Evolutionary conservation across 2,113 vertebrate genomes (phyloP), one percentile per base, ranked within the genome.

Genomic region (Lethenteron camtschaticum): DNA sequence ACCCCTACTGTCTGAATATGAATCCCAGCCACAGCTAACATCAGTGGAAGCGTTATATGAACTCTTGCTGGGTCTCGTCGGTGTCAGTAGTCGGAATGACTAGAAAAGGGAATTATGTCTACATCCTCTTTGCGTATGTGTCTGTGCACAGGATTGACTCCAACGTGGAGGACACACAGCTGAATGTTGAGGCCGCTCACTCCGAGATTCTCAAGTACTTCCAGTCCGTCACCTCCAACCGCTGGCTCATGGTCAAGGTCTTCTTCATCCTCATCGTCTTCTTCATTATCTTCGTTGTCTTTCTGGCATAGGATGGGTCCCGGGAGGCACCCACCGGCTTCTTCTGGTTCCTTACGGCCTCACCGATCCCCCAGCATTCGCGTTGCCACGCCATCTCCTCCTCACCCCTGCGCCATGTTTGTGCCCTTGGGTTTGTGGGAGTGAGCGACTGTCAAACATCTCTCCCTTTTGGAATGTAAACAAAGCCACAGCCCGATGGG

Each of bases 161-260:
- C 72, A 90, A 90, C 2, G 84, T 94, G 73, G 85, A 87, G 74
- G 89, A 91, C 78, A 84, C 87, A 1, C 84, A 89, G 79, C 79
- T 92, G 56, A 90, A 92, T 1, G 89, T 92, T 57, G 89, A 92
- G 24, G 83, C 80, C 0, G 89, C 88, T 5, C 89, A 94, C 73
- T 82, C 82, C 0, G 88, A 94, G 79, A 91, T 94, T 76, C 84
- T 94, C 71, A 90, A 90, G 73, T 94, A 94, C 75, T 94, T 94
- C 77, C 89, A 92, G 81, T 90, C 89, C 0, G 87, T 94, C 71
- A 87, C 89, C 55, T 91, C 88, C 77, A 90, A 92, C 74, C 86
- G 89, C 73, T 94, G 89, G 89, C 84, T 94, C 68, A 87, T 94
- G 87, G 84, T 92, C 76, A 94, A 94, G 82, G 90, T 94, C 75